phyloP scores from a whole-genome alignment of 2,113 vertebrate genomes.

The Myiozetetes cayanensis region DNA sequence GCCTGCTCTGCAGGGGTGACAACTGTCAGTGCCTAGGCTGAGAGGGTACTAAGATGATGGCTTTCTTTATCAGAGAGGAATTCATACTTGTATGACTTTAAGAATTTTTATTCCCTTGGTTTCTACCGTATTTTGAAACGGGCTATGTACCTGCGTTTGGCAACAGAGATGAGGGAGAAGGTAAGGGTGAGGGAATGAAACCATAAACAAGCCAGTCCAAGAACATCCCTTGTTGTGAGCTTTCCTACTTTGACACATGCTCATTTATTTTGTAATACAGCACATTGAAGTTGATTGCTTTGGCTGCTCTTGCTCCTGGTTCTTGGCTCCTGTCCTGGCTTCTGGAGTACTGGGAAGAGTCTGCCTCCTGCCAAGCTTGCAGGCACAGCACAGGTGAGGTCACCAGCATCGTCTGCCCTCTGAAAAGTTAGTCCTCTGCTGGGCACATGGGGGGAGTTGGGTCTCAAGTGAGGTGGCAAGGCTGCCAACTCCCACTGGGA shows the following conservation, averaged over 20 bases:
- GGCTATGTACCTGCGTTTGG: background rate
- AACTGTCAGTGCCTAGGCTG: background rate
- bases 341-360: background rate
- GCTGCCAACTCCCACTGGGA: background rate
- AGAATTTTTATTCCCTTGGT: background rate
- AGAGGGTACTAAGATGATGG: background rate
- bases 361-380: background rate
- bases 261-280: slow-evolving; percentile 8
- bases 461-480: background rate
- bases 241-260: slow-evolving; percentile 9
- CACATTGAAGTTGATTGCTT: background rate
- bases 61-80: background rate
- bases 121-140: background rate
- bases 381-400: background rate
- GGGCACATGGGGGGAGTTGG: rapidly evolving
- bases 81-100: background rate
- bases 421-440: background rate
- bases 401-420: background rate
- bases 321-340: slow-evolving; percentile 6
- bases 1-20: slow-evolving; percentile 2
- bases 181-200: background rate
- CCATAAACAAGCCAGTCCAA: slow-evolving; percentile 8
- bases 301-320: slow-evolving; percentile 5
- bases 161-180: background rate
- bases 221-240: slow-evolving; percentile 14